phyloP scores from a whole-genome alignment of 2,888 invertebrate genomes.

The Vesta saturnalis region DNA sequence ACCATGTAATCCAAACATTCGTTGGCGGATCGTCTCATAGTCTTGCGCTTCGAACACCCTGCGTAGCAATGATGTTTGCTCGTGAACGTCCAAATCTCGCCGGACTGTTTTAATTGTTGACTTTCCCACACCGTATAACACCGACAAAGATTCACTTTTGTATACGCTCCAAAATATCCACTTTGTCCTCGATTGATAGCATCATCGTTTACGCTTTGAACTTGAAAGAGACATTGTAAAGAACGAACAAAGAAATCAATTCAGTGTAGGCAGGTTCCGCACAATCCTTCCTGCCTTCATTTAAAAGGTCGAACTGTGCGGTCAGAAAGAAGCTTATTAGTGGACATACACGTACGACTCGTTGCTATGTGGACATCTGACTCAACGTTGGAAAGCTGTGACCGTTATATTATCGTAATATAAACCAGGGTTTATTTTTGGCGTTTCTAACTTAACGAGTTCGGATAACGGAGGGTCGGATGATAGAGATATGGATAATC shows the following conservation, averaged over 20 bases:
- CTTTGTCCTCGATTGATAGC: not conserved
- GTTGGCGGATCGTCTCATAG: not conserved
- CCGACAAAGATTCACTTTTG: not conserved
- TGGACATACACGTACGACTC: no score
- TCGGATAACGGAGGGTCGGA: not conserved
- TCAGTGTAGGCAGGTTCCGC: not conserved
- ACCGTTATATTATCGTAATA: not conserved
- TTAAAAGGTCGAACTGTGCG: not conserved
- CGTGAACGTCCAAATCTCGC: not conserved
- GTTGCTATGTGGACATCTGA: no score
- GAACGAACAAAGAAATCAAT: not conserved
- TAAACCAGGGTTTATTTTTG: not conserved
- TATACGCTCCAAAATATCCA: not conserved
- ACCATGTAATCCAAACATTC: not conserved
- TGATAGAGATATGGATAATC: not conserved
- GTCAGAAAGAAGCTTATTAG: no score
- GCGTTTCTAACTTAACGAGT: not conserved
- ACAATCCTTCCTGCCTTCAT: not conserved
- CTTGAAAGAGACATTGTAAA: not conserved
- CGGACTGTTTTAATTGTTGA: not conserved
- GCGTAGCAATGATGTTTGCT: not conserved
- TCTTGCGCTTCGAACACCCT: not conserved
- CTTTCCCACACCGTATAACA: not conserved
- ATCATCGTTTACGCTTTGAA: not conserved
- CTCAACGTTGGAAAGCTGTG: not conserved